A percentile compares a stretch with the other conserved stretches of the same genome.
phyloP scores from a whole-genome alignment of 2,113 vertebrate genomes.

The Ptychochromis oligacanthus region DNA sequence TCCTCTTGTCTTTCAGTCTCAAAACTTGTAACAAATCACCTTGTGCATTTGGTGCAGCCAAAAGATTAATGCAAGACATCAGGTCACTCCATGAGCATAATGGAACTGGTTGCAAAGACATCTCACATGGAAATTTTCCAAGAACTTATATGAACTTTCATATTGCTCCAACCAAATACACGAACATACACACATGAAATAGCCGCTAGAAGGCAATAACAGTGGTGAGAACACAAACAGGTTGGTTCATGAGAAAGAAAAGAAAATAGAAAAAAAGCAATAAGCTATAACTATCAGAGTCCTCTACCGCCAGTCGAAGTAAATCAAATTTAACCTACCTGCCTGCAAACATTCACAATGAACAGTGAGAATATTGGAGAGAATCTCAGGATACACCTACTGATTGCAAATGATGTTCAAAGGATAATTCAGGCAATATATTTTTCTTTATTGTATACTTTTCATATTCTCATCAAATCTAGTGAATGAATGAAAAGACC shows the following conservation, averaged over 20 bases:
- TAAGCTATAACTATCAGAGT: slow-evolving; percentile 59
- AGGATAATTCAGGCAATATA: neutral
- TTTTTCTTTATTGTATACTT: slow-evolving; percentile 1
- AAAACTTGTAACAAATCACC: slow-evolving; percentile 7
- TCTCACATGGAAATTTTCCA: neutral
- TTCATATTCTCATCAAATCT: neutral
- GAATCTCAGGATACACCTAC: neutral
- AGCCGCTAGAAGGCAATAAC: slow-evolving; percentile 58
- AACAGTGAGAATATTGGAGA: slow-evolving; percentile 37
- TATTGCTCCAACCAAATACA: slow-evolving; percentile 49
- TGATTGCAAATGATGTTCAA: slow-evolving; percentile 4
- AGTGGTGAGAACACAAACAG: slow-evolving; percentile 3
- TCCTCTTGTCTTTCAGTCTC: neutral
- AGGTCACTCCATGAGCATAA: neutral
- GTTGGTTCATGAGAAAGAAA: slow-evolving; percentile 20
- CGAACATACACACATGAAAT: neutral
- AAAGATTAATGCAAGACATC: neutral
- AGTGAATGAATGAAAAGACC: neutral
- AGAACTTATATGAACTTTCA: slow-evolving; percentile 35
- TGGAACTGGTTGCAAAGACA: neutral
- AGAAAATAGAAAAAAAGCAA: slow-evolving; percentile 48
- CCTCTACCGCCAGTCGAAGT: slow-evolving; percentile 41
- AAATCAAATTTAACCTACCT: slow-evolving; percentile 50
- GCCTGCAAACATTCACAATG: slow-evolving; percentile 39
- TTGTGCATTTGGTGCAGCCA: neutral